Evolutionary conservation across 2,797 vertebrate species (phyloP).

Genomic region (Hemitrygon akajei): DNA sequence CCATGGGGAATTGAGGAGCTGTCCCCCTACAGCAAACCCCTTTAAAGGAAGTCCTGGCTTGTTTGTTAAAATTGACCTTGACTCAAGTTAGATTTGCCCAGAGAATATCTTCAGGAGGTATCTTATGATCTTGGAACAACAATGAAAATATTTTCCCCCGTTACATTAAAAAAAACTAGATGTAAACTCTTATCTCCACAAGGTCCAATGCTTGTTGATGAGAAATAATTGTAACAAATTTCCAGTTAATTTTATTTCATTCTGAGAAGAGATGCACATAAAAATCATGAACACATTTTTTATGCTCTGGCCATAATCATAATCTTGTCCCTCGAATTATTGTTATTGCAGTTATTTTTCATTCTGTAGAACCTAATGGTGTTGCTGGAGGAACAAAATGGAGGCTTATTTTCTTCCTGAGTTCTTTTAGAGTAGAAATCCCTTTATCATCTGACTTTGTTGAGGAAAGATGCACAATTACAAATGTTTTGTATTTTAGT

Average conservation of each 20-base stretch:
- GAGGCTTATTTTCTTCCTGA: not conserved
- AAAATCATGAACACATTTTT: not conserved
- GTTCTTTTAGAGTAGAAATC: not conserved
- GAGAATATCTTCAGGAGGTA: not conserved
- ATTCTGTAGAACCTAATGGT: not conserved
- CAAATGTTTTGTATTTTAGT: not conserved
- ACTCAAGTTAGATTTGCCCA: not conserved
- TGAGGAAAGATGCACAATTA: constrained; percentile 7
- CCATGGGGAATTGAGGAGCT: not conserved
- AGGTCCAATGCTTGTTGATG: not conserved
- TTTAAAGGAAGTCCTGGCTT: not conserved
- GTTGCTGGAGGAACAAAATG: not conserved
- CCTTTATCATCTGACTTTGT: not conserved
- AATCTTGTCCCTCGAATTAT: not conserved
- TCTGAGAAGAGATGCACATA: not conserved
- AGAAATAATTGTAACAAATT: not conserved
- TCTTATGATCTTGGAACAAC: not conserved
- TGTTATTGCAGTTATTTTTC: not conserved
- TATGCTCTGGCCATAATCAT: not conserved
- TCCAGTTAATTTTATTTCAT: not conserved
- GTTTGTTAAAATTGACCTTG: not conserved
- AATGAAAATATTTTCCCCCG: not conserved
- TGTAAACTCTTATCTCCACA: not conserved
- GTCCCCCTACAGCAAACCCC: not conserved
- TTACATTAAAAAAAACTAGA: not conserved